A percentile compares a stretch with the other conserved stretches of the same genome.
Evolutionary conservation across 2,797 vertebrate species (phyloP).

Genomic region (Neopelma chrysocephalum): DNA sequence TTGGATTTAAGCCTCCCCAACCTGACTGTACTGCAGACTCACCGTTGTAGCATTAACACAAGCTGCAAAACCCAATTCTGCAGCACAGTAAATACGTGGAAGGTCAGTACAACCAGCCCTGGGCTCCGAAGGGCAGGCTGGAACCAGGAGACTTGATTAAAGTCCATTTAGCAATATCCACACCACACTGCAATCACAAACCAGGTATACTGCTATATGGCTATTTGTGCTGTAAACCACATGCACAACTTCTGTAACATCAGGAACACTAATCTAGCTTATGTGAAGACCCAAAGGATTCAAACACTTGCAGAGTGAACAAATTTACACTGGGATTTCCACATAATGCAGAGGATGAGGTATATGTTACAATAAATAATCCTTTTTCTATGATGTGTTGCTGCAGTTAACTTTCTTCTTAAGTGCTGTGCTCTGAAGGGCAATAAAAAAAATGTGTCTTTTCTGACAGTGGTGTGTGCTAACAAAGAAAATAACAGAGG

Average conservation of each 20-base stretch:
- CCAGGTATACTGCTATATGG: neutral
- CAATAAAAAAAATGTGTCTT: conserved; percentile 24
- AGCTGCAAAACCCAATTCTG: neutral
- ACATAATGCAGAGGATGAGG: neutral
- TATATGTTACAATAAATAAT: neutral
- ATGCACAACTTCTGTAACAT: neutral
- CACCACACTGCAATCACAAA: neutral
- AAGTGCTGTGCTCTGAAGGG: neutral
- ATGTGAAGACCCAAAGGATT: neutral
- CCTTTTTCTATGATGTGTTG: neutral
- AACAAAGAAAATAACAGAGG: conserved; percentile 33
- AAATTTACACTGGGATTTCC: neutral
- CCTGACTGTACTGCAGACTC: neutral
- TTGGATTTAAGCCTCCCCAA: neutral
- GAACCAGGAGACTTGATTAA: neutral
- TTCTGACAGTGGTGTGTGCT: neutral
- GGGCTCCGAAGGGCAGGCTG: neutral
- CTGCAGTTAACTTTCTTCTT: neutral
- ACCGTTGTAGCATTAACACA: neutral
- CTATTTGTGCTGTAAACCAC: neutral
- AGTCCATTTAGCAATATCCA: neutral
- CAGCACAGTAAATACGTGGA: neutral
- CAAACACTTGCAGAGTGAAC: neutral
- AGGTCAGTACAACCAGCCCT: neutral
- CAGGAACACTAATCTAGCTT: neutral